These are phyloP conservation scores for Papilio gigon DNA, from an alignment of 2,888 invertebrate genomes.

Conservation along the genomic window DNA sequence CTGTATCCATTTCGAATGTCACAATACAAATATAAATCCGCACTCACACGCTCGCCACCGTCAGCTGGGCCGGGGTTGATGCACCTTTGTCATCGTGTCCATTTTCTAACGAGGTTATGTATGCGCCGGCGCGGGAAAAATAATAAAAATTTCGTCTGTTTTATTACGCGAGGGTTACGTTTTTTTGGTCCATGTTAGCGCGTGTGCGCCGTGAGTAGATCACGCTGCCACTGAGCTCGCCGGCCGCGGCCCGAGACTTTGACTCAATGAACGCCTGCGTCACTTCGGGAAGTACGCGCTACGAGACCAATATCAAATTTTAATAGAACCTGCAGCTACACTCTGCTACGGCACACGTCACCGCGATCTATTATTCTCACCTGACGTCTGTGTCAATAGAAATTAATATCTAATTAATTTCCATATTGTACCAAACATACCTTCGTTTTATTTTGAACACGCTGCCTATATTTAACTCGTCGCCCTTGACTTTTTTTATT, in stretches of 20 bases:
- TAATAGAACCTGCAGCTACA: slow-evolving; percentile 63
- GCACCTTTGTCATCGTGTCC: slow-evolving; percentile 63
- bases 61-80: slow-evolving; percentile 55
- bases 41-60: slow-evolving; percentile 74
- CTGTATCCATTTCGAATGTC: slow-evolving; percentile 58
- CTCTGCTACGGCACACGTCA: slow-evolving; percentile 62
- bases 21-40: slow-evolving; percentile 65
- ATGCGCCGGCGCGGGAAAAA: slow-evolving; percentile 54
- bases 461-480: neutral
- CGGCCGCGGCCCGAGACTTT: slow-evolving; percentile 68
- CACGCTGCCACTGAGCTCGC: slow-evolving; percentile 76
- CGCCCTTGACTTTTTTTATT: neutral
- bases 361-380: slow-evolving; percentile 59
- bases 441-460: neutral
- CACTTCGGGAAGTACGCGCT: slow-evolving; percentile 77
- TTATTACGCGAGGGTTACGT: slow-evolving; percentile 45
- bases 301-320: slow-evolving; percentile 66
- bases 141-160: slow-evolving; percentile 38
- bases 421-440: slow-evolving; percentile 34
- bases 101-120: slow-evolving; percentile 61
- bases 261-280: slow-evolving; percentile 76
- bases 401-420: slow-evolving; percentile 52
- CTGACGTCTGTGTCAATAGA: slow-evolving; percentile 60
- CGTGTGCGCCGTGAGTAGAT: slow-evolving; percentile 79
- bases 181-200: slow-evolving; percentile 65